Percentiles rank a stretch among this genome's conserved stretches.
These are phyloP conservation scores for Aphrocallistes beatrix DNA, from an alignment of 37 sponge, comb jelly and placozoan species.

Conservation along the genomic window DNA sequence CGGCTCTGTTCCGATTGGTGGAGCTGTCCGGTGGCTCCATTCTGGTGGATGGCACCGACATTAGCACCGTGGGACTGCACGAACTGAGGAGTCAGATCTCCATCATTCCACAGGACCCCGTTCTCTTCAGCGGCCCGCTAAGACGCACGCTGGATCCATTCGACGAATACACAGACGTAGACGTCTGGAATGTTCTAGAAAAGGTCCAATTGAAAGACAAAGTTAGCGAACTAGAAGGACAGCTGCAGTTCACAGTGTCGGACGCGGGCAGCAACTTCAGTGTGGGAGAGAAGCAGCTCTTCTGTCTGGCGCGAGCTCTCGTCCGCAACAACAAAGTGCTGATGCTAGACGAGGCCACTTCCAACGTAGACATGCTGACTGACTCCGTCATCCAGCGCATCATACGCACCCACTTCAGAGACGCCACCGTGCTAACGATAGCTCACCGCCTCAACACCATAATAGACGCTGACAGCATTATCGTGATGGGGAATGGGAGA, in stretches of 20 bases:
- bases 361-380: neutral
- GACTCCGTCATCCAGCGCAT: neutral
- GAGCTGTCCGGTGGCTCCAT: neutral
- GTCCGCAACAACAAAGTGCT: neutral
- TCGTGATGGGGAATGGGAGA: neutral
- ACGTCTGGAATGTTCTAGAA: neutral
- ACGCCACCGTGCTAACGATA: neutral
- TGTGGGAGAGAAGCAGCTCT: constrained; percentile 6
- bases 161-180: neutral
- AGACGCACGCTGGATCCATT: neutral
- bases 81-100: neutral
- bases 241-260: neutral
- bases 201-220: neutral
- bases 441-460: neutral
- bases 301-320: neutral
- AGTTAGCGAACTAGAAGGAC: neutral
- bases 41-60: neutral
- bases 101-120: neutral
- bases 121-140: neutral
- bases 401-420: neutral
- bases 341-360: constrained; percentile 1
- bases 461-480: neutral
- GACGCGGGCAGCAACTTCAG: neutral
- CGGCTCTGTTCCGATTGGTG: neutral
- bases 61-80: neutral